Percentiles rank a stretch among this genome's conserved stretches.
Evolutionary conservation across 2,888 invertebrate species (phyloP).

Genomic region (Troglohyphantes excavatus): DNA sequence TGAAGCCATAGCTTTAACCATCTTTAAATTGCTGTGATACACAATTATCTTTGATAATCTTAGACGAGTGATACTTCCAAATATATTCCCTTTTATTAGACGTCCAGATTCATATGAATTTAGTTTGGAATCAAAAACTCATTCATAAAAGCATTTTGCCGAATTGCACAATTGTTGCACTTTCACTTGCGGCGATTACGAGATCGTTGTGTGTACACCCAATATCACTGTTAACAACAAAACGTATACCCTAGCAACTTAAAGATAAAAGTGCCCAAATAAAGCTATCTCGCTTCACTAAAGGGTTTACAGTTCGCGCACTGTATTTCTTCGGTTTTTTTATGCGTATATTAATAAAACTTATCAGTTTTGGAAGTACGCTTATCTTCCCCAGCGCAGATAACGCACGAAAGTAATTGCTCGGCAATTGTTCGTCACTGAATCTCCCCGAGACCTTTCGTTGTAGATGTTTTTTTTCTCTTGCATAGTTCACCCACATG

Average conservation of each 20-base stretch:
- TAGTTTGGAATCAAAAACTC: not conserved
- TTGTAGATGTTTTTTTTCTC: not conserved
- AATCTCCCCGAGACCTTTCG: not conserved
- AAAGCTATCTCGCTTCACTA: slow-evolving; percentile 36
- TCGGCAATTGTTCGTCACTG: slow-evolving; percentile 45
- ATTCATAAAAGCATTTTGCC: not conserved
- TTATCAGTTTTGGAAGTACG: slow-evolving; percentile 52
- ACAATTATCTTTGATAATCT: no score
- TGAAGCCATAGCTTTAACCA: no score
- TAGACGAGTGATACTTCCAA: no score
- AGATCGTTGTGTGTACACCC: slow-evolving; percentile 1
- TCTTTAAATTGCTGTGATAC: no score
- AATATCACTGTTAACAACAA: slow-evolving; percentile 47
- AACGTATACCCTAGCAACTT: not conserved
- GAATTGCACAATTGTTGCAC: not conserved
- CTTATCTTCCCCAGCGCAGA: slow-evolving; percentile 47
- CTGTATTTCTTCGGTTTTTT: slow-evolving; percentile 29
- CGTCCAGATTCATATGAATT: no score
- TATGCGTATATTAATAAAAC: slow-evolving; percentile 52
- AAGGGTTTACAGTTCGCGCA: slow-evolving; percentile 31
- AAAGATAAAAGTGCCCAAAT: slow-evolving; percentile 24
- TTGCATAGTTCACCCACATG: not conserved
- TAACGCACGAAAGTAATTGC: slow-evolving; percentile 46
- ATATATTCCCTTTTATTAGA: no score
- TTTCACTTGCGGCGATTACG: slow-evolving; percentile 9